Percentiles rank a stretch among this genome's conserved stretches.
These are phyloP conservation scores for Pegoplata infirma DNA, from an alignment of 2,888 invertebrate genomes.

Conservation along the genomic window DNA sequence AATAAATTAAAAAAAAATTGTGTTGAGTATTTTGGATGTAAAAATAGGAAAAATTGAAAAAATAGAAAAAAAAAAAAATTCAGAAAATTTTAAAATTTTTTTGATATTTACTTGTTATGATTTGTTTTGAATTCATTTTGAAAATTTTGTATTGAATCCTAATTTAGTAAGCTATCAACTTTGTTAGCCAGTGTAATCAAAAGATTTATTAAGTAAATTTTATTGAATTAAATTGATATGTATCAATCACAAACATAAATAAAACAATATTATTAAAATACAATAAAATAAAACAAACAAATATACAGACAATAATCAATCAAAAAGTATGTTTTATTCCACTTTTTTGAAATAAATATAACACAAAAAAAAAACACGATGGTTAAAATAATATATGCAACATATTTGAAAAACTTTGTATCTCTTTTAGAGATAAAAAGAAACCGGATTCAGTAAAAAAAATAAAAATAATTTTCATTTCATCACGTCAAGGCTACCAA, in stretches of 20 bases:
- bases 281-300: neutral
- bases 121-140: too few species aligned
- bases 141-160: too few species aligned
- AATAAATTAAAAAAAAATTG: too few species aligned
- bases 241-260: constrained; percentile 24
- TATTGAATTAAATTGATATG: neutral
- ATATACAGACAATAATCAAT: neutral
- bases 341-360: too few species aligned
- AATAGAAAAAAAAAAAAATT: too few species aligned
- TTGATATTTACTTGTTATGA: too few species aligned
- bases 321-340: neutral
- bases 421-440: neutral
- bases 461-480: constrained; percentile 29
- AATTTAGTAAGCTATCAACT: too few species aligned
- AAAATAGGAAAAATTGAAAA: too few species aligned
- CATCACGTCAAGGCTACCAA: constrained; percentile 38
- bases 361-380: neutral
- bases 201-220: neutral
- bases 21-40: too few species aligned
- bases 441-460: constrained; percentile 4
- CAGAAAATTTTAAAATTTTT: too few species aligned
- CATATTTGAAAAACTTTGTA: neutral
- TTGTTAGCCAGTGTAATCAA: neutral
- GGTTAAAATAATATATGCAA: neutral
- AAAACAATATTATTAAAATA: constrained; percentile 1